Evolutionary conservation across 2,113 vertebrate genomes (phyloP), one percentile per base, ranked within the genome.

Genomic region (Dicerorhinus sumatrensis): DNA sequence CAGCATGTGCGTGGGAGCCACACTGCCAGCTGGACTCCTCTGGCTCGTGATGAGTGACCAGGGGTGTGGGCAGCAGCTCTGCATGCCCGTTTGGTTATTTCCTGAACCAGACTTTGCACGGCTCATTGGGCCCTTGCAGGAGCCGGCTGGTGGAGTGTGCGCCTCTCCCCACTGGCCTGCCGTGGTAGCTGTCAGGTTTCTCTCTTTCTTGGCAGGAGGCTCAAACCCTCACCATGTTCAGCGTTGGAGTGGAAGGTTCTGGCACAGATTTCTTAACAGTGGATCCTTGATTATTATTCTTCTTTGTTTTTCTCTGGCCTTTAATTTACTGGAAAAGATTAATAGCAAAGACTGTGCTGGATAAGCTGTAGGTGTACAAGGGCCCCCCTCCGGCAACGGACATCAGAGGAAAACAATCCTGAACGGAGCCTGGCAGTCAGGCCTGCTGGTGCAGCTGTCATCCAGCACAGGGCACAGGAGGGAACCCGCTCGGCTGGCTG

Each of bases 131-230:
- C 25, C 27, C 36, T 42, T 54, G 62, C 42, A 58, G 72, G 48
- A 83, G 29, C 75, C 2, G 9, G 75, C 17, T 17, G 58, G 27
- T 10, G 42, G 46, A 12, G 46, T 54, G 82, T 13, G n/a, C 4
- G 0, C 29, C 73, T 76, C 67, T 60, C 86, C 23, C 73, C 1
- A 1, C 23, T 0, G 1, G 76, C 62, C 79, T 60, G 54, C 46
- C 13, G 13, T 0, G 33, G 58, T n/a, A 65, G 63, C 80, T 6
- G 9, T 51, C 29, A 69, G 83, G 67, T 62, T 89, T 84, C 82
- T 91, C 77, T 63, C 93, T 96, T 75, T 58, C 94, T 79, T 96
- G 72, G 91, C n/a, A 83, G 72, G 90, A 89, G 14, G 23, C 39
- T 96, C 48, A 96, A 81, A 83, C 75, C 63, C 56, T 97, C 54